These are phyloP conservation scores for Mesorhabditis belari DNA, from an alignment of 2,888 invertebrate species.

Conservation along the genomic window DNA sequence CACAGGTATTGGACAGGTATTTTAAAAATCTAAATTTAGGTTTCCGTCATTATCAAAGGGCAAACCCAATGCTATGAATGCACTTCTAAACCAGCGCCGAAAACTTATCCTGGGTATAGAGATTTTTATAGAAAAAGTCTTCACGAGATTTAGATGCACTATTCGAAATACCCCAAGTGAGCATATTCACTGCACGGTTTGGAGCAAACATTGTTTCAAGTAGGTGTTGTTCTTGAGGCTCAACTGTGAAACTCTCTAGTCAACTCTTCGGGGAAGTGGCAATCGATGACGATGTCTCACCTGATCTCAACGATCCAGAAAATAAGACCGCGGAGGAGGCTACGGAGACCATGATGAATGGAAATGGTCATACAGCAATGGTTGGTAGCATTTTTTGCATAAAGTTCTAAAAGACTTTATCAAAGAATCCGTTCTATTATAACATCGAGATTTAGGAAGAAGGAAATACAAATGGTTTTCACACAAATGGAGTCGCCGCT, in stretches of 20 bases:
- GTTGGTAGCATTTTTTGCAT: no score
- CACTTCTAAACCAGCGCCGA: slow-evolving; percentile 72
- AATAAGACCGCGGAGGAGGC: slow-evolving; percentile 56
- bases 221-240: slow-evolving; percentile 57
- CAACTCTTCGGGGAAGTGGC: slow-evolving; percentile 95
- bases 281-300: slow-evolving; percentile 93
- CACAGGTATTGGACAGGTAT: no score
- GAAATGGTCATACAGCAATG: no score
- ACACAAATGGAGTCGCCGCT: no score
- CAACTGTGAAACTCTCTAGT: slow-evolving; percentile 56
- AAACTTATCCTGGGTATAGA: slow-evolving; percentile 76
- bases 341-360: slow-evolving; percentile 1
- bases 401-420: no score
- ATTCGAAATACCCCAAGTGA: slow-evolving; percentile 98
- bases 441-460: no score
- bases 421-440: no score
- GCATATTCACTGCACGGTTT: slow-evolving; percentile 97
- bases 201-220: slow-evolving; percentile 98
- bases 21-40: slow-evolving; percentile 8
- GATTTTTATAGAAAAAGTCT: background rate
- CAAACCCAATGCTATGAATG: slow-evolving; percentile 95
- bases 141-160: slow-evolving; percentile 66
- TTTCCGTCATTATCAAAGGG: slow-evolving; percentile 63
- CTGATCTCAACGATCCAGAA: slow-evolving; percentile 76
- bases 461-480: no score